phyloP scores from a whole-genome alignment of 2,888 invertebrate species.

The Drosophila anceps region DNA sequence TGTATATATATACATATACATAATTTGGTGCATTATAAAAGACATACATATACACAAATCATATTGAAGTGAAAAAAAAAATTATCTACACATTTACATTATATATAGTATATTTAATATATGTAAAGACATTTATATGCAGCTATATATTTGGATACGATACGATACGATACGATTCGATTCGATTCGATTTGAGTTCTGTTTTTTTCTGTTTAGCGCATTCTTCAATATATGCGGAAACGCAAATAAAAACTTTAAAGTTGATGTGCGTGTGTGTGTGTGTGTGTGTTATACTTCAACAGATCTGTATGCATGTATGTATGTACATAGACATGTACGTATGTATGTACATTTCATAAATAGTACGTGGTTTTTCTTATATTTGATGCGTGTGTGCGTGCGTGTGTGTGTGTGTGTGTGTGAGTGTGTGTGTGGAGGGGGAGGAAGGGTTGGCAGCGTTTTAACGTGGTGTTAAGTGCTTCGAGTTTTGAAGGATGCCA shows the following conservation, averaged over 20 bases:
- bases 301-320: constrained; percentile 10
- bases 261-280: constrained; percentile 17
- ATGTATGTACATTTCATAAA: constrained; percentile 21
- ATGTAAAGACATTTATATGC: constrained; percentile 9
- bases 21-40: constrained; percentile 10
- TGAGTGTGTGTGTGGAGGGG: not conserved
- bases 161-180: no score
- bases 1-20: constrained; percentile 1
- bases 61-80: not conserved
- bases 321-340: constrained; percentile 8
- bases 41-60: not conserved
- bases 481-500: constrained; percentile 12
- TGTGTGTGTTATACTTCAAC: constrained; percentile 2
- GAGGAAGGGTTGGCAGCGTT: constrained; percentile 5
- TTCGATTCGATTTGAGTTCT: constrained; percentile 17
- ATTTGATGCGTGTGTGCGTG: not conserved
- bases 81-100: constrained; percentile 13
- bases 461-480: constrained; percentile 16
- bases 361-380: constrained; percentile 16
- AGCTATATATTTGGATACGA: constrained; percentile 21
- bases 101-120: not conserved
- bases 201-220: constrained; percentile 10
- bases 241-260: constrained; percentile 37
- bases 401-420: not conserved
- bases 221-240: constrained; percentile 14